Evolutionary conservation across 2,113 vertebrate species (phyloP).

Genomic region (Scortum barcoo): DNA sequence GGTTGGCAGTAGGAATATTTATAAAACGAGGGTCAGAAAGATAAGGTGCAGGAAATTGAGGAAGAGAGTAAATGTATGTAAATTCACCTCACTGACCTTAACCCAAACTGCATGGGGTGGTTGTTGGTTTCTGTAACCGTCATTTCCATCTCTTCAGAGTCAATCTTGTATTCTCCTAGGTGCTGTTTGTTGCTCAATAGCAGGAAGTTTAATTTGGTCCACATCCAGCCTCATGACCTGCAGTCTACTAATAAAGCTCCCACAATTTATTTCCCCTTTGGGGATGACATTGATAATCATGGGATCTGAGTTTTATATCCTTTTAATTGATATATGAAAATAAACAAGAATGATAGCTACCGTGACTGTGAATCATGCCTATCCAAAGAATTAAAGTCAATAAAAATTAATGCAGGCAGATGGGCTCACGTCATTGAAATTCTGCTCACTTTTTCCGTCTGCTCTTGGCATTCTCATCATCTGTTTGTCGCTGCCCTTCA

Average conservation of each 20-base stretch:
- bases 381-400: conserved; percentile 79
- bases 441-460: conserved; percentile 70
- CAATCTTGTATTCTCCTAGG: conserved; percentile 25
- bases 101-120: conserved; percentile 11
- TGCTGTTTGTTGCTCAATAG: conserved; percentile 25
- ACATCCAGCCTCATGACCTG: conserved; percentile 57
- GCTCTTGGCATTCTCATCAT: conserved; percentile 68
- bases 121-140: conserved; percentile 27
- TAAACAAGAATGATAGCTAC: conserved; percentile 79
- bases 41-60: conserved; percentile 43
- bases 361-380: conserved; percentile 63
- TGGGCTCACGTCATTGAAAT: conserved; percentile 76
- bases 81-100: conserved; percentile 47
- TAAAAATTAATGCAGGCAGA: conserved; percentile 81
- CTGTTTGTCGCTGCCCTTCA: conserved; percentile 76
- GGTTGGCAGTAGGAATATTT: conserved; percentile 58
- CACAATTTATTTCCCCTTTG: conserved; percentile 51
- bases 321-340: conserved; percentile 81
- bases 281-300: conserved; percentile 75
- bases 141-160: conserved; percentile 58
- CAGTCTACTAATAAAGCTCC: conserved; percentile 57
- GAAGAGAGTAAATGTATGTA: conserved; percentile 51
- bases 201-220: conserved; percentile 48
- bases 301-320: conserved; percentile 67
- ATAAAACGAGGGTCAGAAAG: conserved; percentile 43